Conservation (phyloP, 2,113 vertebrate genomes). For the Carassius gibelio region DNA sequence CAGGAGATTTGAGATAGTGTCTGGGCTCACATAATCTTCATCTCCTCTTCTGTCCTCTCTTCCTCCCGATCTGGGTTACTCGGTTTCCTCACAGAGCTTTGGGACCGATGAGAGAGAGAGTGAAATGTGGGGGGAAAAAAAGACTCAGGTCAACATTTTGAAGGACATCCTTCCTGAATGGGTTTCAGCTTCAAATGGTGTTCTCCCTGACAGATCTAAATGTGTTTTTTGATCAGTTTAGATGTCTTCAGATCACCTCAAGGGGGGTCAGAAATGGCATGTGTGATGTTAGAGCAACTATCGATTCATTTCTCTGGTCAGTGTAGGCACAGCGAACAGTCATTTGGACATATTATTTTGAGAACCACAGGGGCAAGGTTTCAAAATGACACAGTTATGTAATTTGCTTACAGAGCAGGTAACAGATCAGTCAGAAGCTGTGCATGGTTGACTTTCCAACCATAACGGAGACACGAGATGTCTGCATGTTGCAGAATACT, state of each 20-base stretch:
- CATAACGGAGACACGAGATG: background rate
- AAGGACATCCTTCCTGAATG: slow-evolving; percentile 79
- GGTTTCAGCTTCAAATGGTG: slow-evolving; percentile 71
- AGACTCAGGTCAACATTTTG: slow-evolving; percentile 74
- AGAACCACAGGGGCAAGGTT: too few species aligned
- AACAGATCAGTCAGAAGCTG: slow-evolving; percentile 3
- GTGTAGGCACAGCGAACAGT: slow-evolving; percentile 1
- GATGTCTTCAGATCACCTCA: slow-evolving; percentile 19
- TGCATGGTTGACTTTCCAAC: background rate
- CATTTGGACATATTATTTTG: slow-evolving; percentile 23
- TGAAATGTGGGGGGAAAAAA: slow-evolving; percentile 43
- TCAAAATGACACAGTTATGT: background rate
- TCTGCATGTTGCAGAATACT: background rate
- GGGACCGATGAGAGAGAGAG: slow-evolving; percentile 65
- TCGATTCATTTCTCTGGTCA: slow-evolving; percentile 12
- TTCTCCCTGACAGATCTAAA: slow-evolving; percentile 41
- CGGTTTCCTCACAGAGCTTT: slow-evolving; percentile 75
- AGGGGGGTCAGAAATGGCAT: background rate
- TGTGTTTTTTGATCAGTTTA: background rate
- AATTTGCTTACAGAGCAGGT: slow-evolving; percentile 22
- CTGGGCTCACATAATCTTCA: slow-evolving; percentile 10
- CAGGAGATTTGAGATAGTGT: slow-evolving; percentile 37
- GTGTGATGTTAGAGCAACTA: background rate
- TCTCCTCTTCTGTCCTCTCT: slow-evolving; percentile 18
- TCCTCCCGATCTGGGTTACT: slow-evolving; percentile 79